Conservation (phyloP, 2,113 vertebrate genomes). For the Oostethus manadensis region DNA sequence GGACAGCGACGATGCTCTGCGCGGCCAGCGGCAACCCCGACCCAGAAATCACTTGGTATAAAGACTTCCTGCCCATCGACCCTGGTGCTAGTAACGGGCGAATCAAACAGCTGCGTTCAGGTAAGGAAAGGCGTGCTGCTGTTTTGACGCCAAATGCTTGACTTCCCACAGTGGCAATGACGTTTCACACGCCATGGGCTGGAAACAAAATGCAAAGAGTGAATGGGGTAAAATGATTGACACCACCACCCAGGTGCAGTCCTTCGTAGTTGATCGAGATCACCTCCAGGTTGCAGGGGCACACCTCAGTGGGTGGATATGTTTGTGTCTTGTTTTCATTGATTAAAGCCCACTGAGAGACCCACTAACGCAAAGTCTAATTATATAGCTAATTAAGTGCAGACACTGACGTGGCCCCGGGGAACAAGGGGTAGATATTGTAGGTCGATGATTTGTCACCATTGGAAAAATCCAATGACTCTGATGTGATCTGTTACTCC, state of each 20-base stretch:
- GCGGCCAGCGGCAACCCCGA: constrained; percentile 95
- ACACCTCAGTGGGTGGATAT: constrained; percentile 45
- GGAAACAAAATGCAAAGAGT: neutral
- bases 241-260: constrained; percentile 15
- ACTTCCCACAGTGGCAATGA: neutral
- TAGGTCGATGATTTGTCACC: constrained; percentile 68
- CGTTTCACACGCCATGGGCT: neutral
- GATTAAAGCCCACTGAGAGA: constrained; percentile 64
- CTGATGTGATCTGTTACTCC: constrained; percentile 55
- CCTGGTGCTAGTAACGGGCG: constrained; percentile 87
- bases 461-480: constrained; percentile 61
- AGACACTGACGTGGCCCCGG: constrained; percentile 47
- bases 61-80: constrained; percentile 96
- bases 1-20: constrained; percentile 96
- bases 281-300: constrained; percentile 35
- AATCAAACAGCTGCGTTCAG: constrained; percentile 95
- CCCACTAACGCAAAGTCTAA: constrained; percentile 68
- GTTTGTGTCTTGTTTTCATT: constrained; percentile 59
- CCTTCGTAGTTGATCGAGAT: constrained; percentile 32
- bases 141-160: neutral
- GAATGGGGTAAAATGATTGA: constrained; percentile 34
- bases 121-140: constrained; percentile 59
- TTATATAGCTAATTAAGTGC: constrained; percentile 71
- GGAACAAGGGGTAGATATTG: constrained; percentile 63
- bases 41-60: constrained; percentile 98